Evolutionary conservation across 1,140 invertebrate genomes (phyloP), one percentile per base, ranked within the genome.

Genomic region (Caenorhabditis brenneri): DNA sequence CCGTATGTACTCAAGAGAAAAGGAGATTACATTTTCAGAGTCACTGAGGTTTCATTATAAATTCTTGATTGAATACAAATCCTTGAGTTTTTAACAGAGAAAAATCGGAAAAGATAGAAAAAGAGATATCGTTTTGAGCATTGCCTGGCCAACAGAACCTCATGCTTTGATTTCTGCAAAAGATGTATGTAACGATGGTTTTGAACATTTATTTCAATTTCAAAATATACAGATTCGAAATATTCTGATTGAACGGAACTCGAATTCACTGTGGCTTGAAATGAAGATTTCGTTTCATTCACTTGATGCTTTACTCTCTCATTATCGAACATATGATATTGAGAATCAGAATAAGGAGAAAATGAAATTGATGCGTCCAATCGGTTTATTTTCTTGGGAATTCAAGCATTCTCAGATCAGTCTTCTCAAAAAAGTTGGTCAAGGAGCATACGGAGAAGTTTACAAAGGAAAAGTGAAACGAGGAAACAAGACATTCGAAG

Each of bases 371-470:
- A 42, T 39, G 16, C 65, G 65, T 33, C 65, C 65, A 15, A 42
- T 46, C 19, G 16, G 36, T 24, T 74, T 74, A 29, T 74, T 74
- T 42, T 74, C 36, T 7, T 74, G 65, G 65, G 65, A 74, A 74
- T 74, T 74, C 65, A 74, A 42, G 42, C 65, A 74, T 74, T 74
- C 65, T 3, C 65, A 74, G 36, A 74, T 74, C 10, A 15, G 0
- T 42, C 65, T 74, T 42, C 4, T 42, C 36, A 74, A 74, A 24
- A 74, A 74, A 74, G 65, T 74, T 10, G 65, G 65, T 12, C 33
- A 74, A 42, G 65, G 65, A 42, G 65, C 65, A 24, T 74, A 74
- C 60, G 81, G 80, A 46, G 49, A 60, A 81, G 53, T 58, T 51
- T 55, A 27, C 12, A 36, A 55, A 24, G 80, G 80, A 42, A 60